Conservation (phyloP, 2,797 vertebrate species). For the Gymnothorax javanicus region DNA sequence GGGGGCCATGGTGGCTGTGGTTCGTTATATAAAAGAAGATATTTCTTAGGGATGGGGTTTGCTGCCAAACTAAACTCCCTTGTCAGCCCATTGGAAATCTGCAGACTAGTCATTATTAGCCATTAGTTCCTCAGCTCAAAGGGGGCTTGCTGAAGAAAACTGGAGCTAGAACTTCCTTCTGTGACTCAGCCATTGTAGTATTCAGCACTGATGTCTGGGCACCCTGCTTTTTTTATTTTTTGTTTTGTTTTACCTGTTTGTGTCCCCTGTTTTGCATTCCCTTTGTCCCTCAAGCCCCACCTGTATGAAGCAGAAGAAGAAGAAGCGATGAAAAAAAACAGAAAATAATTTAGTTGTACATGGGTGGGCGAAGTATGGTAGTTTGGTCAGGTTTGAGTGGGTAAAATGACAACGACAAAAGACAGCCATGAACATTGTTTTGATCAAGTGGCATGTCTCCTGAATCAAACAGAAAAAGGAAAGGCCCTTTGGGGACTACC, state of each 20-base stretch:
- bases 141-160: neutral
- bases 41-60: neutral
- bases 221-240: neutral
- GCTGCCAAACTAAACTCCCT: neutral
- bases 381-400: too few relatives aligned
- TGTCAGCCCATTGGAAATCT: neutral
- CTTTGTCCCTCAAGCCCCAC: neutral
- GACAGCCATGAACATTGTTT: too few relatives aligned
- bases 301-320: neutral
- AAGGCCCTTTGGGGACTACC: neutral
- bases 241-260: neutral
- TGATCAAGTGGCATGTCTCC: too few relatives aligned
- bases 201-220: neutral
- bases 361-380: too few relatives aligned
- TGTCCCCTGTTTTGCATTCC: neutral
- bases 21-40: conserved; percentile 12
- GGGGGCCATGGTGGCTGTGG: neutral
- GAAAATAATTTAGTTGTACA: too few relatives aligned
- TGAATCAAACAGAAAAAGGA: too few relatives aligned
- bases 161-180: neutral
- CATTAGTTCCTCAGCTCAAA: neutral
- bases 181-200: neutral
- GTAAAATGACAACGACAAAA: too few relatives aligned
- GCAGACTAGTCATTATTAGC: neutral
- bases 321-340: too few relatives aligned